Conservation (phyloP, 1,140 invertebrate species). For the Cydia fagiglandana region DNA sequence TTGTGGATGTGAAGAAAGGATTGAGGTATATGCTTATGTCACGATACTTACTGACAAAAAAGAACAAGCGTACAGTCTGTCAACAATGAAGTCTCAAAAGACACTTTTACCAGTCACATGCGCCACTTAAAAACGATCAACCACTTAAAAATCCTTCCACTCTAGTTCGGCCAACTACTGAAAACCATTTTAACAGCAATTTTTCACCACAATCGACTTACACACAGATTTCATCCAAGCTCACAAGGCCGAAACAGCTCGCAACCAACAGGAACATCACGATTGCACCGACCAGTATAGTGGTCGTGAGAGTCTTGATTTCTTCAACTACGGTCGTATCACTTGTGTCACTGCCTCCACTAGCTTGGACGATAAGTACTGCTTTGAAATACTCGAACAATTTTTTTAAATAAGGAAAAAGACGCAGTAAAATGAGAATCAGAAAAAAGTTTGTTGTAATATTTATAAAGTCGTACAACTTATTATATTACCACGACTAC, state of each 20-base stretch:
- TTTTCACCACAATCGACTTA: neutral
- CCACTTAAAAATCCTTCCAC: neutral
- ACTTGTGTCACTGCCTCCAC: constrained; percentile 1
- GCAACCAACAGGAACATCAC: neutral
- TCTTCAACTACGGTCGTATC: neutral
- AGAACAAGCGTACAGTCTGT: too few species aligned
- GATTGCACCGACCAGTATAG: neutral
- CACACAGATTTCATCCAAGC: constrained; percentile 5
- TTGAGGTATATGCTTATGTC: too few species aligned
- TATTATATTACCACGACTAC: neutral
- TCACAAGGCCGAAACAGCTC: neutral
- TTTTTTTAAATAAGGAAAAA: neutral
- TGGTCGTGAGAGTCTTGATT: neutral
- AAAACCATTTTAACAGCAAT: neutral
- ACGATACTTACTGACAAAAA: too few species aligned
- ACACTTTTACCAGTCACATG: too few species aligned
- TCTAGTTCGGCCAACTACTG: neutral
- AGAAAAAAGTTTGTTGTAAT: too few species aligned
- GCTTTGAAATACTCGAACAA: neutral
- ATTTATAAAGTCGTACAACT: too few species aligned
- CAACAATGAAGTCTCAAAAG: too few species aligned
- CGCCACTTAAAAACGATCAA: too few species aligned
- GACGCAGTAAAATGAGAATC: neutral
- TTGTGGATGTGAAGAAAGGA: too few species aligned
- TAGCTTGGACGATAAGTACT: constrained; percentile 1